Base-by-base conservation (phyloP, 2,797 vertebrate genomes). In the Clarias laeviceps region DNA sequence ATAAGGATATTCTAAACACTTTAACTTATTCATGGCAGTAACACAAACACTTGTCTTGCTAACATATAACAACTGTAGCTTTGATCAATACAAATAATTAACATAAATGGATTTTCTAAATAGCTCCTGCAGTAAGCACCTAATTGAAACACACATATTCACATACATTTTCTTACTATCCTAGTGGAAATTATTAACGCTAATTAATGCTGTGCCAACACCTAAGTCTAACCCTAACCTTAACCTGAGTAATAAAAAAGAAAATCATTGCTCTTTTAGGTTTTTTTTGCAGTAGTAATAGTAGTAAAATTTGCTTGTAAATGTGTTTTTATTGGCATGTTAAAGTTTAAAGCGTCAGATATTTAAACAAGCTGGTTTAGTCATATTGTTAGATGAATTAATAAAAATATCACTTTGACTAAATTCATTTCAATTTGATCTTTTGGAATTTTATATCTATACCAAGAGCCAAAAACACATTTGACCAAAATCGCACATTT, bases 1-100 rank as follows among this genome's bases (percentile, higher is more conserved):
- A 91, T 90, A 92, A 92, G 91, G 15, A 88, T 88, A 17, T 88
- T 84, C 74, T 37, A 86, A 77, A 91, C 85, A 87, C 88, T 22
- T 87, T 82, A 83, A 86, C 82, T 65, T 82, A 88, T 81, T 77
- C 86, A 90, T 82, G 68, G 68, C 76, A 82, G 45, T 73, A 64
- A 80, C 59, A 27, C 65, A 61, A 66, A 83, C 69, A 68, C 76
- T 83, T 72, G 68, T 72, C 85, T 66, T n/a, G 32, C 70, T 76
- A 45, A 84, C 62, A 76, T 20, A 54, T 61, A 61, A 17, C 74
- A 86, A 29, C 27, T 59, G 61, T 54, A 37, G 61, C 82, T 85
- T 80, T 84, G 27, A 77, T 76, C 79, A 72, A 62, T 83, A 64
- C 76, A 88, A 84, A 85, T 77, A 88, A 82, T 65, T 56, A 80